Evolutionary conservation across 2,113 vertebrate species (phyloP).

Genomic region (Carollia perspicillata): DNA sequence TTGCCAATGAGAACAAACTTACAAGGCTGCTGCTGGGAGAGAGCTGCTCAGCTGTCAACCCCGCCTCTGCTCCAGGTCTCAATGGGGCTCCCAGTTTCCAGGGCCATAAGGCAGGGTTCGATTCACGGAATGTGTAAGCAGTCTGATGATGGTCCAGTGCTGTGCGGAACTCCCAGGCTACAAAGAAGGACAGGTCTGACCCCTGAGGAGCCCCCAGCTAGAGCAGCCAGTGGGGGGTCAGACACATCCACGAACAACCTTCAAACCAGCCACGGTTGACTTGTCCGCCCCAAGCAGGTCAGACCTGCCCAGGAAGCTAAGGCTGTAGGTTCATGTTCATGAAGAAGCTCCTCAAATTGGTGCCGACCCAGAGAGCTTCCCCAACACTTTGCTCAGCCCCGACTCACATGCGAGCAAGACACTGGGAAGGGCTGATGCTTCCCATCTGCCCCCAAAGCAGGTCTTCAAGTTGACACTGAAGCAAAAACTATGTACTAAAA

Average conservation of each 20-base stretch:
- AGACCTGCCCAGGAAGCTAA: background rate
- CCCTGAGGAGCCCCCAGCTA: background rate
- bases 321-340: accelerated
- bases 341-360: background rate
- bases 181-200: background rate
- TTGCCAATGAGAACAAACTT: constrained; percentile 59
- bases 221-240: background rate
- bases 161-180: background rate
- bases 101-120: background rate
- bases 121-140: background rate
- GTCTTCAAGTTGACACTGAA: background rate
- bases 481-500: background rate
- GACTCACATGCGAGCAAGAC: background rate
- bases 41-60: background rate
- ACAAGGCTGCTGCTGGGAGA: constrained; percentile 28
- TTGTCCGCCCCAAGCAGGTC: background rate
- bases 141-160: background rate
- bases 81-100: background rate
- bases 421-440: accelerated
- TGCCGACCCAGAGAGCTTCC: accelerated
- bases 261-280: background rate
- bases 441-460: background rate
- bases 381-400: background rate
- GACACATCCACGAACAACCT: accelerated
- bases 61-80: background rate